Evolutionary conservation across 2,888 invertebrate species (phyloP), one percentile per base, ranked within the genome.

Genomic region (Lycocerus yunnanus): DNA sequence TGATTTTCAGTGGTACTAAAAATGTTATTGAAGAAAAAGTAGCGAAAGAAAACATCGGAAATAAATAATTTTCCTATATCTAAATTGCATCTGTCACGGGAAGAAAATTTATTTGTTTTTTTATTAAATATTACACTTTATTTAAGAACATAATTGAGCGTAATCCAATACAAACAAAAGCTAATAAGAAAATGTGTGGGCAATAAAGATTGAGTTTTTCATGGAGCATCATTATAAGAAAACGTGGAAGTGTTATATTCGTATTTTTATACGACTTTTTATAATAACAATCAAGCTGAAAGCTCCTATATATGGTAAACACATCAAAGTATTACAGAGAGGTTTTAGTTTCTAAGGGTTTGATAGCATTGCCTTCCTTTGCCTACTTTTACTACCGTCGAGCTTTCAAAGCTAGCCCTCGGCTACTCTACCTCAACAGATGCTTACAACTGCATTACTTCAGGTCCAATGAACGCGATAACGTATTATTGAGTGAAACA

Each of bases 401-500:
- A 74, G 76, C 74, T 76, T 77, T 72, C 66, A 72, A 71, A 70
- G 77, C 72, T 71, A 71, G 70, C 75, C 77, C 68, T 71, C 71
- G 74, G 77, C 78, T 73, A 77, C 77, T 79, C 27, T 82, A 84
- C 83, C 84, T 83, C 82, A 84, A 82, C 85, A 84, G 84, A 84
- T 84, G 85, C 85, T 84, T 82, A 83, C 85, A 85, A 85, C 84
- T 85, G 85, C 85, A 86, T 86, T 86, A 87, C 82, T 86, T 86
- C 85, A 83, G 85, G 85, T 85, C 83, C 85, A 84, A 82, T 82
- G 85, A 84, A 84, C 86, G 84, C 84, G 85, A 87, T 86, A 86
- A 86, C 86, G 84, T 85, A 86, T 86, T 86, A 86, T 86, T 85
- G 86, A 85, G 85, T 84, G 84, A 84, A 85, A 84, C 85, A 85